These are phyloP conservation scores for Caenorhabditis wallacei DNA, from an alignment of 2,888 invertebrate genomes.

Conservation along the genomic window DNA sequence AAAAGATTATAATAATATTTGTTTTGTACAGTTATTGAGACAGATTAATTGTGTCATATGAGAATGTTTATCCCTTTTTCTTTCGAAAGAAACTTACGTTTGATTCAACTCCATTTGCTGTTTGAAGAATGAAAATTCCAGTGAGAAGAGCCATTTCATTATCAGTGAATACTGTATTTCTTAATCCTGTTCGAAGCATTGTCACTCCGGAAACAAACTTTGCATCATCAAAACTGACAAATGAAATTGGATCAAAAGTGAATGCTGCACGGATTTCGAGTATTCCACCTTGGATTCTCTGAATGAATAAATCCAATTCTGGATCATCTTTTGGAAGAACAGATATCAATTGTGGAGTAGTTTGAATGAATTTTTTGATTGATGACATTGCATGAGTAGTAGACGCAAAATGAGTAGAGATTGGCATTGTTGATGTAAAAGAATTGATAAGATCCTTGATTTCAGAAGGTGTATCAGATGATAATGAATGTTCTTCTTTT, in stretches of 20 bases:
- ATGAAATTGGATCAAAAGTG: slow-evolving; percentile 39
- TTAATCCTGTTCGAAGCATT: slow-evolving; percentile 17
- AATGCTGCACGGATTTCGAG: slow-evolving; percentile 39
- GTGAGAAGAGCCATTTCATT: slow-evolving; percentile 44
- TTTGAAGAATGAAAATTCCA: slow-evolving; percentile 22
- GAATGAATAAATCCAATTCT: neutral
- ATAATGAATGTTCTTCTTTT: slow-evolving; percentile 17
- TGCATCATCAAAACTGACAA: neutral
- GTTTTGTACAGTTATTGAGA: neutral
- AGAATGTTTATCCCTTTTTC: neutral
- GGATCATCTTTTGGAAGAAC: neutral
- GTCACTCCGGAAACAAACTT: neutral
- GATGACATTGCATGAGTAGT: neutral
- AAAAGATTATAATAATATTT: slow-evolving; percentile 1
- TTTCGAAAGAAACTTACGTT: slow-evolving; percentile 18
- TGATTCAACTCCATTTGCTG: neutral
- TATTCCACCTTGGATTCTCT: slow-evolving; percentile 38
- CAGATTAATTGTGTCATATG: slow-evolving; percentile 23
- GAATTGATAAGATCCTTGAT: neutral
- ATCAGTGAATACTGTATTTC: slow-evolving; percentile 37
- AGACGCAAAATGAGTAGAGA: neutral
- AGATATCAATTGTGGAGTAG: neutral
- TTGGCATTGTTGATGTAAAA: neutral
- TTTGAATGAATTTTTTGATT: slow-evolving; percentile 7
- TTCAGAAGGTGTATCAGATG: neutral